These are phyloP conservation scores for Plectus sambesii DNA, from an alignment of 1,140 invertebrate species.

Conservation along the genomic window DNA sequence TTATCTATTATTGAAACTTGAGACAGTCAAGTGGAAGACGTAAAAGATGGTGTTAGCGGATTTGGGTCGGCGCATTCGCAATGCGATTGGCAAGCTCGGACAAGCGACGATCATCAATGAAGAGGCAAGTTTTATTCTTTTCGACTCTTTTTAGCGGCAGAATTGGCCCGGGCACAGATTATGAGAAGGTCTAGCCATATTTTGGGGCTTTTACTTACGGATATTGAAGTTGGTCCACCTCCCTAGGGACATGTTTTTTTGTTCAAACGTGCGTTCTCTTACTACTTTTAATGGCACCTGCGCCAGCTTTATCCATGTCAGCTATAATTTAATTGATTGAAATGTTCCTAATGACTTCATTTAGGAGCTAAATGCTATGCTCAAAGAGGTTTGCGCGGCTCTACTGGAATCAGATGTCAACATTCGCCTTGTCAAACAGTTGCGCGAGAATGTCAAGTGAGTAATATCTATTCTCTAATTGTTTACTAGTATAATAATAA, in stretches of 20 bases:
- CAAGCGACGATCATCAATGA: slow-evolving; percentile 98
- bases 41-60: slow-evolving; percentile 95
- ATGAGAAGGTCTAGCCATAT: no score
- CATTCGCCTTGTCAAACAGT: slow-evolving; percentile 84
- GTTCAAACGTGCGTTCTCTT: no score
- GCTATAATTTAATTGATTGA: no score
- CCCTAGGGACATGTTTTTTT: no score
- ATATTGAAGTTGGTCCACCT: no score
- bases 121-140: no score
- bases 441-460: slow-evolving; percentile 90
- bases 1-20: slow-evolving; percentile 1
- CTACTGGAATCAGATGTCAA: slow-evolving; percentile 98
- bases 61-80: slow-evolving; percentile 96
- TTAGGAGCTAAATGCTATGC: slow-evolving; percentile 87
- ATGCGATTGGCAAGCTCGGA: slow-evolving; percentile 86
- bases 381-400: slow-evolving; percentile 95
- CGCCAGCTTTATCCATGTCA: no score
- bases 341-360: no score
- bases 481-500: slow-evolving; percentile 10
- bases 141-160: no score
- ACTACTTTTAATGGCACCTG: no score
- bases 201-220: no score
- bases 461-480: slow-evolving; percentile 11
- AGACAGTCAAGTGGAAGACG: neutral
- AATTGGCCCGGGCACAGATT: no score